Percentiles rank a stretch among this genome's conserved stretches.
Evolutionary conservation across 2,113 vertebrate genomes (phyloP).

Genomic region (Oreochromis niloticus): DNA sequence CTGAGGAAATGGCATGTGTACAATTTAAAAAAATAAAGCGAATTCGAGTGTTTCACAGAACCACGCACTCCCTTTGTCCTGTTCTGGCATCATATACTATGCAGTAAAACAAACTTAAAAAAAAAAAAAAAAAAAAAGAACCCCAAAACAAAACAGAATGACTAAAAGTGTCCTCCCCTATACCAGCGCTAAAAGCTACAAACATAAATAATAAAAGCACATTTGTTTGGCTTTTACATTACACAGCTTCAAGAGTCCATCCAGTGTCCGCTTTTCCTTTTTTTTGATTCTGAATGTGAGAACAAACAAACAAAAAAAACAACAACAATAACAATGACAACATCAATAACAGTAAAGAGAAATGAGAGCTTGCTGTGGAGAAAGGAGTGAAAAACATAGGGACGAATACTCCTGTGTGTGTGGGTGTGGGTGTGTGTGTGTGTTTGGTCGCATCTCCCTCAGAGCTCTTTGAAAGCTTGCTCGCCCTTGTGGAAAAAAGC

Average conservation of each 20-base stretch:
- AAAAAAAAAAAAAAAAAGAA: background rate
- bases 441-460: constrained; percentile 11
- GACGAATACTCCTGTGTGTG: constrained; percentile 21
- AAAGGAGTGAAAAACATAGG: constrained; percentile 23
- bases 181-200: constrained; percentile 62
- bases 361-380: constrained; percentile 45
- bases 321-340: constrained; percentile 42
- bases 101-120: constrained; percentile 44
- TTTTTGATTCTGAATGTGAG: constrained; percentile 57
- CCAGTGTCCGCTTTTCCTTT: constrained; percentile 74
- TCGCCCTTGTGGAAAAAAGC: background rate
- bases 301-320: background rate
- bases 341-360: constrained; percentile 46
- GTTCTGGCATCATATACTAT: constrained; percentile 59
- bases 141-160: background rate
- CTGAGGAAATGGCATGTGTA: constrained; percentile 62
- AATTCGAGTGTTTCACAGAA: constrained; percentile 47
- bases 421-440: background rate
- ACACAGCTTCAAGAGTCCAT: constrained; percentile 74
- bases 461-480: constrained; percentile 36
- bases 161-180: constrained; percentile 53
- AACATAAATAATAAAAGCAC: constrained; percentile 76
- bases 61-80: constrained; percentile 49
- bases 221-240: constrained; percentile 73
- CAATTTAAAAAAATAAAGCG: constrained; percentile 38